Evolutionary conservation across 2,797 vertebrate genomes (phyloP), one percentile per base, ranked within the genome.

Genomic region (Varecia variegata): DNA sequence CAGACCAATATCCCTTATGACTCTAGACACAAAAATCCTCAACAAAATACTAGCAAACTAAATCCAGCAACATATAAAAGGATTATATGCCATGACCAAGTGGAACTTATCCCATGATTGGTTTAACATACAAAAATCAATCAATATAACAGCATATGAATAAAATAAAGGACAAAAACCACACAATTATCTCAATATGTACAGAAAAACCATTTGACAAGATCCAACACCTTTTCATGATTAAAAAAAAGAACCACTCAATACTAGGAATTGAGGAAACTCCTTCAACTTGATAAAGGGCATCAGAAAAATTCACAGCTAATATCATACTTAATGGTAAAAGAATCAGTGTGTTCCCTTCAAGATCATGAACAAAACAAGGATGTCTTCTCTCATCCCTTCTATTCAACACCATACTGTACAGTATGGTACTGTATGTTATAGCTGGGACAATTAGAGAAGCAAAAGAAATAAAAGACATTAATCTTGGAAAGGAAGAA

Each of bases 81-180:
- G 58, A 14, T 95, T 58, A 32, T 43, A 21, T 56, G 30, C 21
- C 35, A 45, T 32, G 43, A 73, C 43, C 56, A 68, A 80, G 32
- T 58, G 21, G 43, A 38, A 52, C 90, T 76, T 90, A 89, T 71
- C 56, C 32, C 56, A 83, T 87, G n/a, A 25, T 90, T 94, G 67
- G 14, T 87, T 85, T 82, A 92, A 90, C 8, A 56, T 76, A 81
- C 38, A 92, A 80, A 92, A 93, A 90, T 67, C 18, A 84, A 35
- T 94, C 23, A 67, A 9, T 79, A 11, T 71, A 62, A 83, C 43
- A 17, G 5, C 12, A 17, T 80, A 32, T 43, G 58, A 84, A 83
- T 38, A 93, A 43, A 68, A 47, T 67, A 74, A 95, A 85, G 20
- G 40, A 71, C 52, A 85, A 35, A 91, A 79, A 47, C 18, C 27